These are phyloP conservation scores for Onychostruthus taczanowskii DNA, from an alignment of 2,113 vertebrate species.

Conservation along the genomic window DNA sequence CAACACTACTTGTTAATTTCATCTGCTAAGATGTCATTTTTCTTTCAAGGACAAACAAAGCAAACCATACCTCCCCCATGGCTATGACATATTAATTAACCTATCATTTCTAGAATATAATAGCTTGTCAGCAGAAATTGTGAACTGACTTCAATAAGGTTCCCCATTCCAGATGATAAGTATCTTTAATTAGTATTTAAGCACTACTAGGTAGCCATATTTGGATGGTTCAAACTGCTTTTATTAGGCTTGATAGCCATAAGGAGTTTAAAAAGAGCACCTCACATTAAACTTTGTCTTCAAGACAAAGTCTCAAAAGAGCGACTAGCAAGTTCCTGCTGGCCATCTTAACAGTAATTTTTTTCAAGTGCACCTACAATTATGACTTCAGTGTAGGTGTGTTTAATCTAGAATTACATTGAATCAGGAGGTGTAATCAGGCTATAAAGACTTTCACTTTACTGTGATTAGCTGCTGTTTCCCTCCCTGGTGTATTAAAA, in stretches of 20 bases:
- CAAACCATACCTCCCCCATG: neutral
- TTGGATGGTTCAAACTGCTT: neutral
- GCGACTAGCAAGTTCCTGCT: neutral
- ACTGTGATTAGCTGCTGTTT: neutral
- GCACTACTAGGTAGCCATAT: neutral
- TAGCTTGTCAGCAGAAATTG: neutral
- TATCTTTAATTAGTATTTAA: conserved; percentile 7
- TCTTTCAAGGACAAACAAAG: neutral
- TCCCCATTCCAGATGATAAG: neutral
- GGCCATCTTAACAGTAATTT: neutral
- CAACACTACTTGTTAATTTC: neutral
- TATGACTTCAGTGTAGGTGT: neutral
- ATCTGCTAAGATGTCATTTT: neutral
- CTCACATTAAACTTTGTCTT: neutral
- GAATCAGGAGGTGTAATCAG: neutral
- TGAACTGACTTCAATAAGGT: neutral
- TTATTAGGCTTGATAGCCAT: neutral
- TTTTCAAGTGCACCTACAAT: neutral
- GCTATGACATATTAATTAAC: neutral
- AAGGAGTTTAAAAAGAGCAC: neutral
- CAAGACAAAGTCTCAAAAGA: neutral
- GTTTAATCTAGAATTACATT: neutral
- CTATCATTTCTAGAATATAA: neutral
- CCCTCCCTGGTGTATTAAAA: neutral
- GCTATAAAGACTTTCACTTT: neutral